Evolutionary conservation across 2,113 vertebrate genomes (phyloP), one percentile per base, ranked within the genome.

Genomic region (Plotosus lineatus): DNA sequence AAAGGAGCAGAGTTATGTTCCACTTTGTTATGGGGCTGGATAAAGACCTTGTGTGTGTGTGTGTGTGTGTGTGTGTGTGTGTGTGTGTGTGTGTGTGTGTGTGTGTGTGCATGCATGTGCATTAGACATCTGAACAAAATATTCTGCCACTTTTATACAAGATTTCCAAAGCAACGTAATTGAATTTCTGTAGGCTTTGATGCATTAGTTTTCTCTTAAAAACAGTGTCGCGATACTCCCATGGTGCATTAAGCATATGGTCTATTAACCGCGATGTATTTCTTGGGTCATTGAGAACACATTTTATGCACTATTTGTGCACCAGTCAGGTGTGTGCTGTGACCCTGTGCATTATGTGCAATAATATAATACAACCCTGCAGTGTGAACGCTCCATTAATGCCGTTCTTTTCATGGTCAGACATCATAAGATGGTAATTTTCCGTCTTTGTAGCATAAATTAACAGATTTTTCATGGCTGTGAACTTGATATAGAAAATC

Each of bases 231-330:
- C 71, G 28, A 28, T 60, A 60, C 69, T 73, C 74, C 36, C 53
- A 81, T 51, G 72, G 71, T 40, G 58, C 79, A 75, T 81, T 81
- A 81, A 15, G 36, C 46, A 51, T 44, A 75, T 7, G 71, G 56
- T 75, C 79, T 73, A 81, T 81, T 81, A 81, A 75, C 8, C 69
- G 21, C 12, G 3, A n/a, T 80, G 66, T 60, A 60, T 60, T 80
- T 71, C 53, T 23, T 33, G 69, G 69, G 69, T 60, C 69, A 58
- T 72, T 44, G 33, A 56, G 68, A 80, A 72, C 42, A 51, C 78
- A 72, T 80, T 80, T 69, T 72, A 72, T 80, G 66, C 66, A 80
- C 72, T 65, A 68, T 78, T 78, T 78, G 48, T 77, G 75, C 42
- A 40, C 58, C 48, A 75, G 50, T 76, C 51, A 76, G 74, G 38